Base-by-base conservation (phyloP, 2,113 vertebrate genomes). In the Gambusia holbrooki region DNA sequence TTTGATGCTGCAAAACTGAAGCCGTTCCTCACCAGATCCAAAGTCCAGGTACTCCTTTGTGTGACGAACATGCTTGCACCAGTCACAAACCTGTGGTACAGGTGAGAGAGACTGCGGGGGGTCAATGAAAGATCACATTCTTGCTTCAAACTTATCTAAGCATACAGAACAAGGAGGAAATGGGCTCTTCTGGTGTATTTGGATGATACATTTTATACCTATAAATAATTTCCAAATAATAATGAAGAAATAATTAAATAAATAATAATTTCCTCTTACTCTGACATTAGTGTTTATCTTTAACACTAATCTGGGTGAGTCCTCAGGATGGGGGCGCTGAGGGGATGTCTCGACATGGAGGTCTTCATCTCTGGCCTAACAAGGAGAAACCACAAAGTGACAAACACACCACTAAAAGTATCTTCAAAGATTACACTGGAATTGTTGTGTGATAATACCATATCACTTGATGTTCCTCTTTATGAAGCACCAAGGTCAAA, bases 31-130 rank as follows among this genome's bases (percentile, higher is more conserved):
- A 66, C 97, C 97, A 86, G 98, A 95, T 88, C 97, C 97, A 86
- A 99, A 98, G 94, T 98, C 97, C 93, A 99, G 95, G 94, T 98
- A 99, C 89, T 99, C 97, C 94, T 98, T 98, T 90, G 97, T 99
- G 94, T 99, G 97, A 85, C 97, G 97, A 92, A 99, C 95, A 88
- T 98, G 98, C 89, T 99, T 99, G 95, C 98, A 99, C 98, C 98
- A 99, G 91, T 99, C 97, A 92, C 98, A 99, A 76, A 98, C 97
- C 97, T 99, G 96, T 81, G 96, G 95, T 88, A 96, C 89, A 87
- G 91, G 86, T 40, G 89, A 90, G 61, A 90, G 83, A 93, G 90
- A 94, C 92, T 94, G 89, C 75, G 83, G 87, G 74, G 89, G 77
- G 91, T 90, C 75, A 92, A 35, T 83, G 33, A 66, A 74, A 42